Conservation (phyloP, 2,113 vertebrate genomes). For the Gambusia holbrooki region DNA sequence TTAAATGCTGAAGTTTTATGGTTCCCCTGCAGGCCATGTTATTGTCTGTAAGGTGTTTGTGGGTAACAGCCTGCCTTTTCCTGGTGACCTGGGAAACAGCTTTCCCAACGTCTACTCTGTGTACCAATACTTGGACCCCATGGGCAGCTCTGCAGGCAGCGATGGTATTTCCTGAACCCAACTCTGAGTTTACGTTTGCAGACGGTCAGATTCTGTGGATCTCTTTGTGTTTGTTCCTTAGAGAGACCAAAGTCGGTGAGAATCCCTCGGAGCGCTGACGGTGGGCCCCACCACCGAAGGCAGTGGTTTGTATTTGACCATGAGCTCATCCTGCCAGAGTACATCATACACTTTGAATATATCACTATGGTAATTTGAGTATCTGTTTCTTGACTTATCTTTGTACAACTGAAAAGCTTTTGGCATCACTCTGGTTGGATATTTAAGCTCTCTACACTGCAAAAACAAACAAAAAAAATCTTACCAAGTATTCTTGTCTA, state of each 20-base stretch:
- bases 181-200: not conserved
- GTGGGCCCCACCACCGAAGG: conserved; percentile 68
- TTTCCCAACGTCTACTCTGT: conserved; percentile 81
- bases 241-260: conserved; percentile 44
- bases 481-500: too few species aligned
- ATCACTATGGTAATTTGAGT: conserved; percentile 71
- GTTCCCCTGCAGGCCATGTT: conserved; percentile 74
- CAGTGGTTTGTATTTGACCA: conserved; percentile 87
- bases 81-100: conserved; percentile 61
- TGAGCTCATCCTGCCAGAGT: conserved; percentile 86
- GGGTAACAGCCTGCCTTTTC: conserved; percentile 75
- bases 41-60: conserved; percentile 85
- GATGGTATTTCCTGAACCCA: conserved; percentile 29
- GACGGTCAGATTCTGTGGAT: not conserved
- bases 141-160: conserved; percentile 36
- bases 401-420: not conserved
- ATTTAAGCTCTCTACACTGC: not conserved
- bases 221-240: conserved; percentile 29
- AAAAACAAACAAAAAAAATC: too few species aligned
- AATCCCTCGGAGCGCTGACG: conserved; percentile 68
- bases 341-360: conserved; percentile 85
- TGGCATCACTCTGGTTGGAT: not conserved
- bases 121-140: conserved; percentile 73
- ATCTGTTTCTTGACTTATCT: not conserved
- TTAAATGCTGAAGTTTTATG: conserved; percentile 26